Percentiles rank a stretch among this genome's conserved stretches.
These are phyloP conservation scores for Scomber japonicus DNA, from an alignment of 2,113 vertebrate species.

Conservation along the genomic window DNA sequence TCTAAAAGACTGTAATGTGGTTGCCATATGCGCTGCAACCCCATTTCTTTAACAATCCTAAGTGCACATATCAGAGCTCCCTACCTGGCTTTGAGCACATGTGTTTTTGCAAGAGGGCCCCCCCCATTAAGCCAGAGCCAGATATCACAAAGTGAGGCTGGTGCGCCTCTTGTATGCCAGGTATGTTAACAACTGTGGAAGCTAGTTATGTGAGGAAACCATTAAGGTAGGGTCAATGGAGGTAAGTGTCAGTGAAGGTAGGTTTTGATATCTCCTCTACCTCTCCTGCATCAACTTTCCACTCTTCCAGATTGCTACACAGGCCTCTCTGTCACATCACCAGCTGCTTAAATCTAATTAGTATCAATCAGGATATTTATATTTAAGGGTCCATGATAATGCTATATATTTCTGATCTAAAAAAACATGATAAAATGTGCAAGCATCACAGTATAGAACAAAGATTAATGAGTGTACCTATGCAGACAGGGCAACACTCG, in stretches of 20 bases:
- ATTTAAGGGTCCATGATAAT: too few species aligned
- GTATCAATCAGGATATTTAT: neutral
- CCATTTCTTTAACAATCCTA: constrained; percentile 39
- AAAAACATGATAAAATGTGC: too few species aligned
- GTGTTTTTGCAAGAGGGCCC: constrained; percentile 44
- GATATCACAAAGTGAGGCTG: constrained; percentile 44
- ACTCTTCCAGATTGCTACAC: neutral
- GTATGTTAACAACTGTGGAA: constrained; percentile 61
- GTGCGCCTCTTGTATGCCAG: constrained; percentile 34
- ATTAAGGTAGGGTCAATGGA: constrained; percentile 33
- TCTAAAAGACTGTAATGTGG: constrained; percentile 61
- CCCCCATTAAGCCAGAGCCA: constrained; percentile 45
- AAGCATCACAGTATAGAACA: too few species aligned
- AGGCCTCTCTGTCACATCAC: neutral
- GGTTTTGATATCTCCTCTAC: constrained; percentile 5
- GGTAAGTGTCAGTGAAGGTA: constrained; percentile 5
- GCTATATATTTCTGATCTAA: too few species aligned
- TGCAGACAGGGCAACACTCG: constrained; percentile 88
- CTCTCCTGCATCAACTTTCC: neutral
- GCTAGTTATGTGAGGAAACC: constrained; percentile 46
- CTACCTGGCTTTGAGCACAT: constrained; percentile 57
- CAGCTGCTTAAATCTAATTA: neutral
- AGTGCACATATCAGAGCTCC: constrained; percentile 37
- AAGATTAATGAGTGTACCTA: constrained; percentile 71
- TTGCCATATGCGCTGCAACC: constrained; percentile 62